phyloP scores from a whole-genome alignment of 2,888 invertebrate species.

The Cosmorhoe ocellata region DNA sequence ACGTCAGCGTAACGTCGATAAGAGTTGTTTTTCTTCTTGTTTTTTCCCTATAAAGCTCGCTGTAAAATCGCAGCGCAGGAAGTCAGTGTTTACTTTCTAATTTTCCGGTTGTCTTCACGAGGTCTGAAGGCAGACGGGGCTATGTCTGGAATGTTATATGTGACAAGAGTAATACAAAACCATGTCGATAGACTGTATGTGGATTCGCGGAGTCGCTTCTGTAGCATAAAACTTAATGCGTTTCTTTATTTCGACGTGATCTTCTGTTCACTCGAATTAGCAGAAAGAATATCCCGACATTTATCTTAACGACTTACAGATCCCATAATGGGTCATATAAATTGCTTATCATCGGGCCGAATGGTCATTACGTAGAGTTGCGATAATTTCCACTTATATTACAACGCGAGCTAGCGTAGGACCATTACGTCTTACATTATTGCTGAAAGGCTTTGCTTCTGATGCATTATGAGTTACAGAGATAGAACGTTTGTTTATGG shows the following conservation, averaged over 20 bases:
- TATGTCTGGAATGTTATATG: slow-evolving; percentile 57
- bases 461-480: slow-evolving; percentile 5
- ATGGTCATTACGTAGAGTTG: slow-evolving; percentile 53
- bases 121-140: slow-evolving; percentile 58
- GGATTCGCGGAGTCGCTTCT: slow-evolving; percentile 19
- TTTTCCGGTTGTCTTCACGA: slow-evolving; percentile 79
- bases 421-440: slow-evolving; percentile 11
- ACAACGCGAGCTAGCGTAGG: slow-evolving; percentile 8
- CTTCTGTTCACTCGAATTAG: slow-evolving; percentile 45
- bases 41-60: slow-evolving; percentile 45
- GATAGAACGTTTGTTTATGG: neutral
- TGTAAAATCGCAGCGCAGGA: slow-evolving; percentile 50
- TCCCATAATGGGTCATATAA: slow-evolving; percentile 68
- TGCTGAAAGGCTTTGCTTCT: slow-evolving; percentile 13
- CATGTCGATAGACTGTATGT: slow-evolving; percentile 44
- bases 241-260: slow-evolving; percentile 24
- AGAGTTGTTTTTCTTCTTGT: slow-evolving; percentile 32
- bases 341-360: slow-evolving; percentile 64
- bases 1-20: too few species aligned
- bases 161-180: slow-evolving; percentile 61
- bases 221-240: slow-evolving; percentile 33
- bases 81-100: slow-evolving; percentile 75
- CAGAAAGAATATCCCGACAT: slow-evolving; percentile 49
- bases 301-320: slow-evolving; percentile 68
- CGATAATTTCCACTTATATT: slow-evolving; percentile 37